Evolutionary conservation across 1,140 invertebrate species (phyloP).

Genomic region (Drosophila setifemur): DNA sequence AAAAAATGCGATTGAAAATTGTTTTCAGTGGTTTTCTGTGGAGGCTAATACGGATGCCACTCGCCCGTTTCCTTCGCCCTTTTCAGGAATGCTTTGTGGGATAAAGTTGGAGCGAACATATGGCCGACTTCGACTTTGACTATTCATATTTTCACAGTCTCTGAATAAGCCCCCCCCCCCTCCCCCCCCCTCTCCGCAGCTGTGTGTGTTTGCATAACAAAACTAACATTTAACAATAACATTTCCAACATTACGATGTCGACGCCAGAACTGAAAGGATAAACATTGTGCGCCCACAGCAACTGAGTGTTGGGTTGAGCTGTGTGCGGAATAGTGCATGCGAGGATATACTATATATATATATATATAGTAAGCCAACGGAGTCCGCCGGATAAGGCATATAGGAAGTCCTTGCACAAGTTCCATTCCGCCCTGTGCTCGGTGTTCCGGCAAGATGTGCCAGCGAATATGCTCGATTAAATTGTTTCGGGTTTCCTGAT

Average conservation of each 20-base stretch:
- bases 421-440: too few relatives aligned
- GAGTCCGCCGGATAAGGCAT: not conserved
- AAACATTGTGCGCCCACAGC: conserved; percentile 62
- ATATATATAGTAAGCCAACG: too few relatives aligned
- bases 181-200: not conserved
- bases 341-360: not conserved
- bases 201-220: conserved; percentile 71
- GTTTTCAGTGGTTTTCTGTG: too few relatives aligned
- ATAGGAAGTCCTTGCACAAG: not conserved
- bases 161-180: not conserved
- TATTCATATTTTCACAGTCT: conserved; percentile 69
- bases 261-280: conserved; percentile 69
- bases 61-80: conserved; percentile 9
- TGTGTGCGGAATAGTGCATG: not conserved
- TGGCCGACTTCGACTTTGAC: conserved; percentile 69
- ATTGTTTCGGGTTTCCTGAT: too few relatives aligned
- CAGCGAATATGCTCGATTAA: too few relatives aligned
- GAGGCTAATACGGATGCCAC: too few relatives aligned
- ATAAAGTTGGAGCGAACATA: conserved; percentile 75
- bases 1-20: too few relatives aligned
- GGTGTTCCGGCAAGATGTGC: too few relatives aligned
- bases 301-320: conserved; percentile 5
- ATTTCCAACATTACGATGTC: conserved; percentile 71
- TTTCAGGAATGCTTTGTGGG: conserved; percentile 58
- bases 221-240: conserved; percentile 80